Evolutionary conservation across 2,113 vertebrate genomes (phyloP).

Genomic region (Bos javanicus): DNA sequence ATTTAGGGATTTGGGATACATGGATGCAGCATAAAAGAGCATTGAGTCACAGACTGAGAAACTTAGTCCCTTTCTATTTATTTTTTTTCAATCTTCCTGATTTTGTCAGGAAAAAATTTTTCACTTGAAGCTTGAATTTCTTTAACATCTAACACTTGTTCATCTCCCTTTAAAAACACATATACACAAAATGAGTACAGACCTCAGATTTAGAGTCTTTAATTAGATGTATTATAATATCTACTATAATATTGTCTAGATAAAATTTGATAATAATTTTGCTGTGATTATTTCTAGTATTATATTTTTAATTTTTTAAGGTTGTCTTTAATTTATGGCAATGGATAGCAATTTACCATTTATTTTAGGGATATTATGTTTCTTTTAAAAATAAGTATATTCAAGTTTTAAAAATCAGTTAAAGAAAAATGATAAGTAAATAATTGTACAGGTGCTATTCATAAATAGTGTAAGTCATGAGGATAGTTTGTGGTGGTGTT

Average conservation of each 20-base stretch:
- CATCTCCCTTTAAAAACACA: neutral
- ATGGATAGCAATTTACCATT: neutral
- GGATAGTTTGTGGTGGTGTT: neutral
- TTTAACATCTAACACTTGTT: neutral
- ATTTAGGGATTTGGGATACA: rapidly evolving
- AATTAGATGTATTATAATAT: neutral
- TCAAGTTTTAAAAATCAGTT: neutral
- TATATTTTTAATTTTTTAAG: neutral
- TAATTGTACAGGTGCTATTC: neutral
- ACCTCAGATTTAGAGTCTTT: neutral
- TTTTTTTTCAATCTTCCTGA: neutral
- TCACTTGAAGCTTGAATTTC: neutral
- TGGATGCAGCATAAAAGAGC: rapidly evolving
- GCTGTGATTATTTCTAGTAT: neutral
- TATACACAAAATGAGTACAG: neutral
- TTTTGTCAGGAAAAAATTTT: neutral
- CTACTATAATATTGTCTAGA: neutral
- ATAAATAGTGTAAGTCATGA: neutral
- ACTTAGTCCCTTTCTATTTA: neutral
- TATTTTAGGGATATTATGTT: neutral
- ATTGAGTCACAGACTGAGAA: neutral
- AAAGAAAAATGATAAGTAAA: neutral
- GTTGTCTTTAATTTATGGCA: neutral
- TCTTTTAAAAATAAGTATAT: slow-evolving; percentile 32
- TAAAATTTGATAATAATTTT: neutral